phyloP scores from a whole-genome alignment of 2,888 invertebrate species.

The Synergus itoensis region DNA sequence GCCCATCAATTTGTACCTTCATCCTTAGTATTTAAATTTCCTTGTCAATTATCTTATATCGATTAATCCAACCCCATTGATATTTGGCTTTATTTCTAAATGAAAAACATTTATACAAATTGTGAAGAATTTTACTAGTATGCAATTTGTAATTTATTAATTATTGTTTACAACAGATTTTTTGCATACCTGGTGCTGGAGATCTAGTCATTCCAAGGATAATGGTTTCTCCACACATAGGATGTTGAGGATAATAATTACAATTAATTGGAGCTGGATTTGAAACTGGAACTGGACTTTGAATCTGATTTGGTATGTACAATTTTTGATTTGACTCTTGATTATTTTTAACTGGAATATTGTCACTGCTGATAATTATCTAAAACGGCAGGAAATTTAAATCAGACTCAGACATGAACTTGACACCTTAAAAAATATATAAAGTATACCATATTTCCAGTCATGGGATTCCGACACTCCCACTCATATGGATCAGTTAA shows the following conservation, averaged over 20 bases:
- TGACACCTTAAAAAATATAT: no score
- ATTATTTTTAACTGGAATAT: slow-evolving; percentile 14
- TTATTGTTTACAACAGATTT: not conserved
- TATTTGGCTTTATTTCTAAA: not conserved
- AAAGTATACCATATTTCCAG: slow-evolving; percentile 57
- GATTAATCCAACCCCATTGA: not conserved
- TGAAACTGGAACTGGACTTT: slow-evolving; percentile 9
- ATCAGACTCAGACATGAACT: no score
- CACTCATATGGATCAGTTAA: slow-evolving; percentile 48
- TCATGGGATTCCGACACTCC: slow-evolving; percentile 61
- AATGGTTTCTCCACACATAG: slow-evolving; percentile 29
- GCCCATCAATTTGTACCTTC: not conserved
- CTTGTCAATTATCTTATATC: not conserved
- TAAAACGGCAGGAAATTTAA: slow-evolving; percentile 36
- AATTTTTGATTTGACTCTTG: not conserved
- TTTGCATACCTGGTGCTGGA: slow-evolving; percentile 6
- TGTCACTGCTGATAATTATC: slow-evolving; percentile 58
- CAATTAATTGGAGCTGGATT: slow-evolving; percentile 16
- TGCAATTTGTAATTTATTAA: no score
- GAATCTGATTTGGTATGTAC: not conserved
- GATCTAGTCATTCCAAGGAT: not conserved
- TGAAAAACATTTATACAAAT: not conserved
- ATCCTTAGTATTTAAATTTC: not conserved
- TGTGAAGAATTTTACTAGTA: not conserved
- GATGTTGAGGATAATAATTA: slow-evolving; percentile 32